Base-by-base conservation (phyloP, 1,140 invertebrate genomes). In the Stenopsyche tienmushanensis region DNA sequence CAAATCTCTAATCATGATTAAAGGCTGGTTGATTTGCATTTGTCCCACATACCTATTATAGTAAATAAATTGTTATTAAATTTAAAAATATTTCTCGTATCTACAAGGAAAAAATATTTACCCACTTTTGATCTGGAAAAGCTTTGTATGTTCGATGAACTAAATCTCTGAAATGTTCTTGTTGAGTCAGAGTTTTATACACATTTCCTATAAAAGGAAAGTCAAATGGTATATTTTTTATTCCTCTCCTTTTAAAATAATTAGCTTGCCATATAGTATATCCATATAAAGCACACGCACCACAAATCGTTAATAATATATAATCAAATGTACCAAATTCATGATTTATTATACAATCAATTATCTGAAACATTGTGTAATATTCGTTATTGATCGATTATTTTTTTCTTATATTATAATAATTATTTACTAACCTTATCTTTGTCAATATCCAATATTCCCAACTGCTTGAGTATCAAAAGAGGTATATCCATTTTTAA, bases 1-100 rank as follows among this genome's bases (percentile, higher is more conserved):
- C 1, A 79, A 77, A 74, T 86, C 83, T 54, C 77, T 76, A 0
- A 86, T 26, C 25, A 85, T 64, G 1, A 85, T 69, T 1, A 73
- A 58, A 0, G 84, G 83, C 1, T 66, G 73, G 0, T 72, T 66
- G 26, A 84, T 76, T 41, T 83, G 78, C 47, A 77, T 83, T 1
- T 78, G 66, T 2, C 78, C 83, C 0, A 75, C 71, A 58, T 83
- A 74, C 67, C 83, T 83, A 17, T 21, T 9, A n/a, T 7, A 45
- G n/a, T 5, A n/a, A 45, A 45, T 45, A 18, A 39, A 39, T 39
- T 45, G 8, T 45, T 45, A n/a, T 9, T 45, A 24, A 7, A 24
- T 18, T 52, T 47, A 7, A 17, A 47, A 15, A 47, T 8, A 8
- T 15, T 47, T 9, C 10, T 20, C 18, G 18, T 47, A 7, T 8